Evolutionary conservation across 2,888 invertebrate genomes (phyloP).

Genomic region (Platycheirus rosarum): DNA sequence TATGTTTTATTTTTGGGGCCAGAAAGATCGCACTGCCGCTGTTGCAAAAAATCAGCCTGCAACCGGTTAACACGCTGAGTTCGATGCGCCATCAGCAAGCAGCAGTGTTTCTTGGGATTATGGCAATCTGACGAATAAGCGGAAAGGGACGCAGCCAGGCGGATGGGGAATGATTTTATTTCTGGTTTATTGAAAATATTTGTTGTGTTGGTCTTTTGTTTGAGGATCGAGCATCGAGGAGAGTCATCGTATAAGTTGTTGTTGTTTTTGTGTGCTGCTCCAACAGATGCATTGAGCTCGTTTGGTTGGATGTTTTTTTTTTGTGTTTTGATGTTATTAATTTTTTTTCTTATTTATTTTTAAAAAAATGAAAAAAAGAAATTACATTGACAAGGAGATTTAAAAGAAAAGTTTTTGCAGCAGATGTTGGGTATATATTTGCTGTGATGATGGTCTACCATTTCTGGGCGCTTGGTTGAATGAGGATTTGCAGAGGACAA

Average conservation of each 20-base stretch:
- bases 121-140: slow-evolving; percentile 22
- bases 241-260: slow-evolving; percentile 23
- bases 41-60: slow-evolving; percentile 62
- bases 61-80: slow-evolving; percentile 67
- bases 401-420: slow-evolving; percentile 60
- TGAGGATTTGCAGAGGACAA: slow-evolving; percentile 83
- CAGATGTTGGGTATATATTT: slow-evolving; percentile 74
- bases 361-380: slow-evolving; percentile 68
- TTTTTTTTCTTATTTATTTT: slow-evolving; percentile 59
- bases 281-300: slow-evolving; percentile 42
- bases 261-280: slow-evolving; percentile 35
- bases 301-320: slow-evolving; percentile 38
- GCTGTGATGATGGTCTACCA: slow-evolving; percentile 76
- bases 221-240: no score
- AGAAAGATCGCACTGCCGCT: slow-evolving; percentile 50
- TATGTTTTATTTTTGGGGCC: slow-evolving; percentile 53
- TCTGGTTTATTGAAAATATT: slow-evolving; percentile 73
- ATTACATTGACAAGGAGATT: slow-evolving; percentile 69
- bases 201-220: slow-evolving; percentile 54
- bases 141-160: slow-evolving; percentile 13
- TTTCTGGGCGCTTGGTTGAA: slow-evolving; percentile 82
- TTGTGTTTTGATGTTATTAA: slow-evolving; percentile 64
- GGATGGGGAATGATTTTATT: slow-evolving; percentile 54
- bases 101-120: slow-evolving; percentile 17
- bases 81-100: slow-evolving; percentile 49